Evolutionary conservation across 2,113 vertebrate species (phyloP).

Genomic region (Oxyruncus cristatus): DNA sequence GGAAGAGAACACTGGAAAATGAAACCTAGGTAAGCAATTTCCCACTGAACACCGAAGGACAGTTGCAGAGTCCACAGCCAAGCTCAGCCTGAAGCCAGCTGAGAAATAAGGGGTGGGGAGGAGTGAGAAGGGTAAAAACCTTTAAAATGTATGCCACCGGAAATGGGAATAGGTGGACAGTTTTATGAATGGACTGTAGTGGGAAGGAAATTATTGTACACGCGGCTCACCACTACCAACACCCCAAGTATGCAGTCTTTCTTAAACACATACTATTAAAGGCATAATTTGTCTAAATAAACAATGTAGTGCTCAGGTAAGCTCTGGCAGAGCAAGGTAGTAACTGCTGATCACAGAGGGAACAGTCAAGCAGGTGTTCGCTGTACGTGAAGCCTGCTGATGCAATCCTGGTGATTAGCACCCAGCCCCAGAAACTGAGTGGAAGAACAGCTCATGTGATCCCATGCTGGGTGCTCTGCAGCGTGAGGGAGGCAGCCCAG

Average conservation of each 20-base stretch:
- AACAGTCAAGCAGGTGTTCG: background rate
- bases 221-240: background rate
- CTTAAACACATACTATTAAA: background rate
- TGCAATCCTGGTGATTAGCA: background rate
- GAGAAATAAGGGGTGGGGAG: background rate
- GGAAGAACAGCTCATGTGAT: background rate
- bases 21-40: background rate
- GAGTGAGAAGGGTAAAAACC: background rate
- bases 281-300: background rate
- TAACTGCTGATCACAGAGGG: background rate
- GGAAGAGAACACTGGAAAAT: background rate
- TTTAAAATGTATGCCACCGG: background rate
- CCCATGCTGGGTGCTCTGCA: background rate
- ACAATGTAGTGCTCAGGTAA: background rate
- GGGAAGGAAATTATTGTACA: background rate
- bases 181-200: background rate
- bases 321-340: background rate
- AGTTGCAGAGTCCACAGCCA: background rate
- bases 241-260: background rate
- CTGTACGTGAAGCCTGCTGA: background rate
- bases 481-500: fast-evolving
- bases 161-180: background rate
- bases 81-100: background rate
- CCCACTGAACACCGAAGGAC: background rate
- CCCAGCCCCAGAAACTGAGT: background rate